Base-by-base conservation (phyloP, 30 jellyfish, hydroid and myxozoan genomes). In the Chironex yamaguchii region DNA sequence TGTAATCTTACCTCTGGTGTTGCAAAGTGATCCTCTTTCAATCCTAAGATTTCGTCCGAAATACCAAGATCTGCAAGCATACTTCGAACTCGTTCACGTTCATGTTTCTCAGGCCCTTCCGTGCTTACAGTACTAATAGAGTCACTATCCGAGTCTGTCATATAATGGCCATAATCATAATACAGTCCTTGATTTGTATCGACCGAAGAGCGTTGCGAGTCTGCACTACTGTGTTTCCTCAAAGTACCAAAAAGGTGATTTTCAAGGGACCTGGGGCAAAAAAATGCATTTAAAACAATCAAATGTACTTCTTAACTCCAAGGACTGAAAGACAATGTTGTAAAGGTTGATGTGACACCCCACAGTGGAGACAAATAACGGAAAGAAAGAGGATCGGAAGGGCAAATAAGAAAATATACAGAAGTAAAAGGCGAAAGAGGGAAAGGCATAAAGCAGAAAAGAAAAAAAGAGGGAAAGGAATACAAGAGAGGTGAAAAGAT, bases 1-100 rank as follows among this genome's bases (percentile, higher is more conserved):
- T n/a, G n/a, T n/a, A n/a, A n/a, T n/a, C n/a, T n/a, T 54, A 93
- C 98, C 49, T 93, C 98, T 25, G 96, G 96, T 6, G 97, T 66
- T 28, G 97, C 75, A 73, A 93, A 93, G 76, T 93, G 97, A 67
- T 93, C 96, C 52, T 93, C 98, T 62, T 88, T 87, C 88, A 93
- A 22, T 3, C 98, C 98, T 26, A 93, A 49, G 28, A 93, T 81
- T 62, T 89, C 97, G 84, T 93, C 98, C 27, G 77, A 85, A 14
- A 93, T 93, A 22, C 98, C 98, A 33, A 93, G 92, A 52, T 93
- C 98, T 4, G 97, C 97, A 51, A 93, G 67, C 50, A 87, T 50
- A 62, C 88, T 88, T 4, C 92, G 64, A 49, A 82, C 76, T 42
- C 67, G 62, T 9, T 87, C 97, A 62, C 88, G 76, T 29, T 79